Evolutionary conservation across 2,888 invertebrate genomes (phyloP), one percentile per base, ranked within the genome.

Genomic region (Heterodera filipjevi): DNA sequence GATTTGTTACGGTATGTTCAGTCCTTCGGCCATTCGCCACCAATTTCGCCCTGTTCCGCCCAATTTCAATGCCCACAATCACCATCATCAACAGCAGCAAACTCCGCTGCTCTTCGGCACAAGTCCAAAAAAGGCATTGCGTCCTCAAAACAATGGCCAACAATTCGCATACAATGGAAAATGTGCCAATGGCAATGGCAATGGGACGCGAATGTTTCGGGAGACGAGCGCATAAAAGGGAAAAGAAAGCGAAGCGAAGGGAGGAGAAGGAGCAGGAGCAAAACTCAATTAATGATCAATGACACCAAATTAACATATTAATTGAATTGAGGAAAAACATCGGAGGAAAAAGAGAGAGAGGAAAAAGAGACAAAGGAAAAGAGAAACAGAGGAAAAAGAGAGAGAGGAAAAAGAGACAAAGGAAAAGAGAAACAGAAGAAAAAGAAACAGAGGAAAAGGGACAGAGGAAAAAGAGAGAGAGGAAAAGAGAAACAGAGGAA

Each of bases 161-260:
- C 59, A 59, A 59, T 59, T 59, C 22, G 59, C 59, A 6, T 59
- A 59, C n/a, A 68, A 68, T 14, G 68, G 68, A 16, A 8, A 68
- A 19, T 19, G 35, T 22, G 59, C 27, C 2, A 46, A 74, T 46
- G 39, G 27, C 19, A 53, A 53, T 53, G 27, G 39, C 33, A 53
- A 44, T 16, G 27, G 27, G 27, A 32, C 32, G 46, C 66, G 75
- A 32, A 59, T 75, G 30, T 75, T 59, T 30, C 16, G 75, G 33
- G 75, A 75, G 46, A 75, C 75, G 27, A 59, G 59, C 68, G 75
- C 75, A 44, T 75, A 46, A 75, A 32, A 16, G 19, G 33, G 30
- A 5, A 66, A 32, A 66, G 66, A n/a, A 27, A 27, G 12, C 32
- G 66, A n/a, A n/a, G n/a, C n/a, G n/a, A n/a, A n/a, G n/a, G n/a